phyloP scores from a whole-genome alignment of 1,140 invertebrate genomes.

The Lepidurus couesii region DNA sequence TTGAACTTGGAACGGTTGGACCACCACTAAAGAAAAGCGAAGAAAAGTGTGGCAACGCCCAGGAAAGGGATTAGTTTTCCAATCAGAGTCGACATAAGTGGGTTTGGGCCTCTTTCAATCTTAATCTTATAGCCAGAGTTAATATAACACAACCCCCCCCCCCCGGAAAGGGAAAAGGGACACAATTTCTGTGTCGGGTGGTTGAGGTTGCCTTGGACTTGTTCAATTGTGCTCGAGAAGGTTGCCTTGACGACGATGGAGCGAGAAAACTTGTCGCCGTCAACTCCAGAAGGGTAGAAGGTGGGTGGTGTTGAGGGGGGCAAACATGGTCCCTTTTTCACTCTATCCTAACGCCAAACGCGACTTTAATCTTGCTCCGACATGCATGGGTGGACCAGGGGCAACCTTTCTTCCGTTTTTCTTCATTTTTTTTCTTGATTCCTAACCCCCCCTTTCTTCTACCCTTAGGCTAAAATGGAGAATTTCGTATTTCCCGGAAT shows the following conservation, averaged over 20 bases:
- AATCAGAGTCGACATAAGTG: too few relatives aligned
- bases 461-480: background rate
- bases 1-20: constrained; percentile 10
- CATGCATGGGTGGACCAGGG: background rate
- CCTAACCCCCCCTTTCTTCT: background rate
- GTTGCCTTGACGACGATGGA: constrained; percentile 21
- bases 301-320: background rate
- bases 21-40: background rate
- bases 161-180: background rate
- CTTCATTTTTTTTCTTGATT: background rate
- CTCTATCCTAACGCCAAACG: background rate
- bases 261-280: constrained; percentile 21
- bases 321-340: background rate
- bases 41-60: background rate
- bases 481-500: too few relatives aligned
- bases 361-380: background rate
- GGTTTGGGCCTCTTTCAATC: background rate
- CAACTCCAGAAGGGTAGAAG: background rate
- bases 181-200: background rate
- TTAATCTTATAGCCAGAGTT: background rate
- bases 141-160: too few relatives aligned
- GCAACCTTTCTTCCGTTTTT: background rate
- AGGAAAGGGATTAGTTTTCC: too few relatives aligned
- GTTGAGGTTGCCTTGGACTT: background rate
- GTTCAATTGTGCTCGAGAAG: background rate